Conservation (phyloP, 2,113 vertebrate species). For the Pipra filicauda region DNA sequence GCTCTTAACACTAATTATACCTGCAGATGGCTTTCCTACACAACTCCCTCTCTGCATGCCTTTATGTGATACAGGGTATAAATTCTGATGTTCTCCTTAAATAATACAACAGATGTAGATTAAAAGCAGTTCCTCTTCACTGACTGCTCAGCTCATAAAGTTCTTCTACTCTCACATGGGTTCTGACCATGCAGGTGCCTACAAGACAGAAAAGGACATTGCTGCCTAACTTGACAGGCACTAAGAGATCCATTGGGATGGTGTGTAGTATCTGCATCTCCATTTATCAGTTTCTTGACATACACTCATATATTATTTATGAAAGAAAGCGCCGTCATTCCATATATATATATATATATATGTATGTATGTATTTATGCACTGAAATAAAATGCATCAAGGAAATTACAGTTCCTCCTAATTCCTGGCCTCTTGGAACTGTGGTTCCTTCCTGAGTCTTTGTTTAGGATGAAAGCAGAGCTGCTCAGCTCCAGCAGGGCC, state of each 20-base stretch:
- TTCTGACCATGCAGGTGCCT: neutral
- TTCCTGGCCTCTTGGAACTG: neutral
- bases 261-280: fast-evolving
- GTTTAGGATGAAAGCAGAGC: neutral
- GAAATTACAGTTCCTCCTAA: neutral
- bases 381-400: neutral
- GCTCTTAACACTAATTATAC: neutral
- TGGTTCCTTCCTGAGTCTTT: neutral
- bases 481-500: neutral
- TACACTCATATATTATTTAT: neutral
- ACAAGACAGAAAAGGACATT: neutral
- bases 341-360: neutral
- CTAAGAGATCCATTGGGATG: neutral
- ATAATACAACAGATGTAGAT: neutral
- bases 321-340: neutral
- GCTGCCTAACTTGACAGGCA: neutral
- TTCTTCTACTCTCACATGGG: neutral
- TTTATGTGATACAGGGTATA: neutral
- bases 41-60: neutral
- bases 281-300: neutral
- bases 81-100: neutral
- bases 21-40: neutral
- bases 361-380: neutral
- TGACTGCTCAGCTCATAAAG: neutral
- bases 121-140: neutral